phyloP scores from a whole-genome alignment of 2,888 invertebrate genomes.

The Cerceris rybyensis region DNA sequence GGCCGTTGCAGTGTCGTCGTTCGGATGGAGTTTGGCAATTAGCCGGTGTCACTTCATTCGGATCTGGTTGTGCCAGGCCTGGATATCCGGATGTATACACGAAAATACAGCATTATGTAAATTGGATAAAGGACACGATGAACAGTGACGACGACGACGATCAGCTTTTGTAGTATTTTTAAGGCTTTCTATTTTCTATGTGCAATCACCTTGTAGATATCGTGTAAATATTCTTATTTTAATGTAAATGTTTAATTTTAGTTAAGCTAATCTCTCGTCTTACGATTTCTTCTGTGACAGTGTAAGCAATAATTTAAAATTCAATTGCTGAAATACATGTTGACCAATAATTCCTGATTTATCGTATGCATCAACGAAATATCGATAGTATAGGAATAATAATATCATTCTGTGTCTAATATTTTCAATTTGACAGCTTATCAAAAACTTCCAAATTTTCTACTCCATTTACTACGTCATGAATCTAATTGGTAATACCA shows the following conservation, averaged over 20 bases:
- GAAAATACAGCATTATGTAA: slow-evolving; percentile 90
- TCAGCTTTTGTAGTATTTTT: slow-evolving; percentile 2
- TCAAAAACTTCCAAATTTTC: too few species aligned
- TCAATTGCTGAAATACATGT: too few species aligned
- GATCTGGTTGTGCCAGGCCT: slow-evolving; percentile 94
- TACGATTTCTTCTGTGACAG: not conserved
- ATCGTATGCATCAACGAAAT: too few species aligned
- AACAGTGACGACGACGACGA: slow-evolving; percentile 64
- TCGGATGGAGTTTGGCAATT: slow-evolving; percentile 93
- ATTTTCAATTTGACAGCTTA: too few species aligned
- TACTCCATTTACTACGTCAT: too few species aligned
- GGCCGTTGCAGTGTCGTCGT: slow-evolving; percentile 92
- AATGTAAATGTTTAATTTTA: slow-evolving; percentile 23
- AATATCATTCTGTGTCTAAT: too few species aligned
- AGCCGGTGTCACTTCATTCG: slow-evolving; percentile 94
- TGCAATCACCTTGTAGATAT: slow-evolving; percentile 28
- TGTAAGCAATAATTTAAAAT: not conserved
- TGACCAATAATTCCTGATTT: too few species aligned
- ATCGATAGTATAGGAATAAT: too few species aligned
- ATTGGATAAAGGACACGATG: slow-evolving; percentile 87
- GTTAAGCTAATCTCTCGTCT: slow-evolving; percentile 6
- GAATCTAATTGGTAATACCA: too few species aligned
- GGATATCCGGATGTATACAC: slow-evolving; percentile 96
- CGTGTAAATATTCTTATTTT: slow-evolving; percentile 30
- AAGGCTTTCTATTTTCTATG: not conserved